phyloP scores from a whole-genome alignment of 1,140 invertebrate genomes.

The Harlomillsia oculata region DNA sequence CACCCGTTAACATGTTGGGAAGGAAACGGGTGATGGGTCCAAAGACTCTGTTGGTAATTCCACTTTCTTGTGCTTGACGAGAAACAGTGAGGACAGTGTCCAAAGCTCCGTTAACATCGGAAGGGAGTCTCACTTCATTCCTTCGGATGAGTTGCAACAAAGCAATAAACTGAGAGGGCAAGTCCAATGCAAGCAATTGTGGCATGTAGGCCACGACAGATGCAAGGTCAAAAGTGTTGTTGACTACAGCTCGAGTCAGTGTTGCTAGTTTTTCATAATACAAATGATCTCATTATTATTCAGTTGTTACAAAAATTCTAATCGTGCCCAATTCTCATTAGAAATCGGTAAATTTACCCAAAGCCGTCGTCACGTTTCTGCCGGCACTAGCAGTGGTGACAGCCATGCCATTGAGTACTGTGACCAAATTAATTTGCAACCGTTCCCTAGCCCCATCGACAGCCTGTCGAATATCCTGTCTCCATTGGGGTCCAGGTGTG shows the following conservation, averaged over 20 bases:
- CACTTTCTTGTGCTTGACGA: conserved; percentile 25
- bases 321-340: too few relatives aligned
- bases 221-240: conserved; percentile 16
- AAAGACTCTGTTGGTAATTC: conserved; percentile 21
- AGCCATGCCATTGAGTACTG: conserved; percentile 9
- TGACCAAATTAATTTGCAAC: conserved; percentile 18
- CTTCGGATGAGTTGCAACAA: conserved; percentile 17
- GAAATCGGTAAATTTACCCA: too few relatives aligned
- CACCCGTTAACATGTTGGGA: conserved; percentile 18
- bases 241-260: conserved; percentile 18
- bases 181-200: conserved; percentile 9
- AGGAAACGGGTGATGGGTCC: conserved; percentile 16
- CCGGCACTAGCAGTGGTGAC: not conserved
- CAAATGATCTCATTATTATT: not conserved
- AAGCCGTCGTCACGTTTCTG: conserved; percentile 16
- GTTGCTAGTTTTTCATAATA: conserved; percentile 1
- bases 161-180: conserved; percentile 26
- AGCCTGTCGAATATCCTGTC: conserved; percentile 15
- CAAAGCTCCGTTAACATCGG: conserved; percentile 20
- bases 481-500: too few relatives aligned
- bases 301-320: too few relatives aligned
- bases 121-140: conserved; percentile 21
- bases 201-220: conserved; percentile 26
- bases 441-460: not conserved
- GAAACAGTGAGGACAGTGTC: conserved; percentile 13